Evolutionary conservation across 2,888 invertebrate species (phyloP).

Genomic region (Athalia cordata): DNA sequence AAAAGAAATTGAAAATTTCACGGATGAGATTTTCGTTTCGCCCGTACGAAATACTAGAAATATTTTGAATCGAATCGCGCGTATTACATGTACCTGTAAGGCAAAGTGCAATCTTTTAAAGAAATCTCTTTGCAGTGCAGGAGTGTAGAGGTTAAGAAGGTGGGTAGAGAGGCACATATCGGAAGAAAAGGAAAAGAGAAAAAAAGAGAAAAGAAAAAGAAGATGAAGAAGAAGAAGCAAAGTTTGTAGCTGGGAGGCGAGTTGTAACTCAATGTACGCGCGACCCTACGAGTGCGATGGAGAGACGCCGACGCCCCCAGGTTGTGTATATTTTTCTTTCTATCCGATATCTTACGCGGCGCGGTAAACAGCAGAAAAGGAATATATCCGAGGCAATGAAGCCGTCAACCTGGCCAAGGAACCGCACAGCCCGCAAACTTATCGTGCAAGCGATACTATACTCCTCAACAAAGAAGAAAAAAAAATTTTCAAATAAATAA

Average conservation of each 20-base stretch:
- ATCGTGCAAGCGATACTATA: background rate
- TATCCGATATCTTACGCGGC: conserved; percentile 29
- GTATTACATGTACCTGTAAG: background rate
- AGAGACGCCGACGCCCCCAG: conserved; percentile 51
- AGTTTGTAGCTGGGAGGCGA: conserved; percentile 40
- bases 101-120: conserved; percentile 52
- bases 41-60: too few relatives aligned
- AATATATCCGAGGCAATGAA: conserved; percentile 31
- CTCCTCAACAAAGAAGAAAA: background rate
- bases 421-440: background rate
- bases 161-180: too few relatives aligned
- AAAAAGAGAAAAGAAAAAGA: too few relatives aligned
- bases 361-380: conserved; percentile 20
- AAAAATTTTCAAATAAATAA: background rate
- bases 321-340: conserved; percentile 51
- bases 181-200: too few relatives aligned
- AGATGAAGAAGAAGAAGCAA: background rate
- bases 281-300: conserved; percentile 59
- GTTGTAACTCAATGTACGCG: conserved; percentile 61
- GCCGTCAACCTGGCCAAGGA: conserved; percentile 12
- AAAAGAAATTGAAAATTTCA: too few relatives aligned
- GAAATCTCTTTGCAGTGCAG: conserved; percentile 57
- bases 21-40: too few relatives aligned
- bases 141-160: conserved; percentile 36
- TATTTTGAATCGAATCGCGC: background rate